phyloP scores from a whole-genome alignment of 2,888 invertebrate genomes.

The Sthenelais limicola region DNA sequence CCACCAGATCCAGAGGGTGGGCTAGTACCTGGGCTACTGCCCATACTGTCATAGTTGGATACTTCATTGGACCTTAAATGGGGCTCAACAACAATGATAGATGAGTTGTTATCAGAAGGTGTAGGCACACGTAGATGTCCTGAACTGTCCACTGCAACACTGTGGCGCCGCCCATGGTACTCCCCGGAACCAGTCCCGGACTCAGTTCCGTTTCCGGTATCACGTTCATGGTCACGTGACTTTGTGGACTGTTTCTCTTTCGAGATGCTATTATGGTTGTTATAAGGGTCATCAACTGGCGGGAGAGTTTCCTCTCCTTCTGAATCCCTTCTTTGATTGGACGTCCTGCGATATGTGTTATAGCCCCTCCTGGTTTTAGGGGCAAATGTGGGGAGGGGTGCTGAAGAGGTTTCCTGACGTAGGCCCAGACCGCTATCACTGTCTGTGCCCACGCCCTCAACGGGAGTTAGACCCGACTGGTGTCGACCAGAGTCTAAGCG shows the following conservation, averaged over 20 bases:
- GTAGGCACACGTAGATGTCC: conserved; percentile 31
- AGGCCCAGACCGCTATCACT: conserved; percentile 11
- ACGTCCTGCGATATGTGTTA: background rate
- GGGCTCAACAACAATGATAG: background rate
- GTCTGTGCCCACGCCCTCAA: background rate
- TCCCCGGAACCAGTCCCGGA: conserved; percentile 18
- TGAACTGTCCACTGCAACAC: conserved; percentile 27
- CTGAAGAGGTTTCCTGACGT: background rate
- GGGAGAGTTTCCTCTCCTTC: too few species aligned
- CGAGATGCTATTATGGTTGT: background rate
- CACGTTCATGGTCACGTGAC: background rate
- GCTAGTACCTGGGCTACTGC: conserved; percentile 18
- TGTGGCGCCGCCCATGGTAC: conserved; percentile 26
- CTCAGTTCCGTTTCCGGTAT: conserved; percentile 14
- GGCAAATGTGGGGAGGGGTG: conserved; percentile 5
- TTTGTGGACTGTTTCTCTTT: background rate
- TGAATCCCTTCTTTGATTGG: too few species aligned
- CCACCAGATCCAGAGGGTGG: background rate
- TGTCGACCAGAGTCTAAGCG: too few species aligned
- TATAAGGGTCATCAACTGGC: background rate
- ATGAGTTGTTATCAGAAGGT: background rate
- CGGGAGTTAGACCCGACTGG: background rate
- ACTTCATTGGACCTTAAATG: background rate
- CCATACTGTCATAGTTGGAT: conserved; percentile 22
- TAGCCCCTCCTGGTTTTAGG: too few species aligned